Base-by-base conservation (phyloP, 1,140 invertebrate genomes). In the Trissolcus basalis region DNA sequence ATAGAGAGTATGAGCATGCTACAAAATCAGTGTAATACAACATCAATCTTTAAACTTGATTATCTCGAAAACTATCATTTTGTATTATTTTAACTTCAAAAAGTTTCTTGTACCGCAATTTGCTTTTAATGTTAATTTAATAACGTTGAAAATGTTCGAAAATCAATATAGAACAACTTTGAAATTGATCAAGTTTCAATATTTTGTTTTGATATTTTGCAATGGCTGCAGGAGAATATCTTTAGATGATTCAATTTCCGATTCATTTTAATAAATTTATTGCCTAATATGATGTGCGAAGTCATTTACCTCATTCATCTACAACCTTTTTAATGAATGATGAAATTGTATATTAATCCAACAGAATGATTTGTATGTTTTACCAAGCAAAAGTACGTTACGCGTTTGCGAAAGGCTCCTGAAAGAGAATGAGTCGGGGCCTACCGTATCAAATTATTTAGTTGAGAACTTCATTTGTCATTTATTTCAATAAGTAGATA, bases 321-420 rank as follows among this genome's bases (percentile, higher is more conserved):
- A 78, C 80, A 74, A 80, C 81, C 9, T 83, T 79, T 55, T 73
- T 82, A 8, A 79, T 82, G 44, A 84, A 78, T 50, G 82, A 86
- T 78, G 84, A 86, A 70, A 83, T 87, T 51, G 82, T 12, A 89
- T 87, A 32, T 10, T 67, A 4, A 77, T 86, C 49, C 70, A 85
- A 74, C 81, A 88, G 1, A 11, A 15, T 1, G 50, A 69, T 39
- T 1, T 41, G 3, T 60, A 10, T 41, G 3, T 69, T 68, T 82
- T 77, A 10, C 63, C 63, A n/a, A 27, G 56, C 11, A 61, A 68
- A 44, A 77, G 63, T 59, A 72, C 54, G 10, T n/a, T 77, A 0
- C 75, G 68, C 49, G 44, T 77, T 33, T 49, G 43, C 13, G 67
- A 56, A 10, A 65, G 55, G 56, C 32, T 69, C 50, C 32, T 19